Conservation (phyloP, 2,888 invertebrate genomes). For the Gari tellinella region DNA sequence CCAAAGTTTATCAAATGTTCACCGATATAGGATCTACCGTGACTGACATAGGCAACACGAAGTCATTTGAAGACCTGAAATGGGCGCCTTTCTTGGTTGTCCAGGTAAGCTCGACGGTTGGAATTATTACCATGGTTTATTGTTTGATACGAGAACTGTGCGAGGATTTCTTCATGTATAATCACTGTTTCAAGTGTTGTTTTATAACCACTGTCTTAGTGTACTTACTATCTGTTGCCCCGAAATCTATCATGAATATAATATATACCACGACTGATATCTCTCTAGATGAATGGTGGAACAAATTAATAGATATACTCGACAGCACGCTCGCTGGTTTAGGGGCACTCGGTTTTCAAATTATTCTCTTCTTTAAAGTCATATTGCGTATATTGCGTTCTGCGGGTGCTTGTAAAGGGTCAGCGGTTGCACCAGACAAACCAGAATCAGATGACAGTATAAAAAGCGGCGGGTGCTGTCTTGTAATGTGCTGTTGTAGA, state of each 20-base stretch:
- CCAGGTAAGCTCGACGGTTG: constrained; percentile 33
- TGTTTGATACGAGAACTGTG: constrained; percentile 48
- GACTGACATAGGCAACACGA: constrained; percentile 4
- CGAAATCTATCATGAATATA: constrained; percentile 48
- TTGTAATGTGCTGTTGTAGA: too few relatives aligned
- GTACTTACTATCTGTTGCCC: constrained; percentile 35
- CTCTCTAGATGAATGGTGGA: constrained; percentile 32
- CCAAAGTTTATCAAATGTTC: constrained; percentile 40
- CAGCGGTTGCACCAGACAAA: too few relatives aligned
- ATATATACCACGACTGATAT: constrained; percentile 25
- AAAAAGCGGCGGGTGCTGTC: too few relatives aligned
- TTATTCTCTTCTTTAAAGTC: constrained; percentile 36
- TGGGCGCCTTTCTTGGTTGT: constrained; percentile 47
- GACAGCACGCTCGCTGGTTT: constrained; percentile 28
- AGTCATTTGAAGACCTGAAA: constrained; percentile 22
- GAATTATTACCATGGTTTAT: constrained; percentile 26
- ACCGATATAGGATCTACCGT: constrained; percentile 24
- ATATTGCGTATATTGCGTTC: too few relatives aligned
- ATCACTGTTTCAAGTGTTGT: constrained; percentile 42
- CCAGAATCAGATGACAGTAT: too few relatives aligned
- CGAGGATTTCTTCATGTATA: constrained; percentile 47
- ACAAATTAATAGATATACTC: constrained; percentile 22
- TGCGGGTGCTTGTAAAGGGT: too few relatives aligned
- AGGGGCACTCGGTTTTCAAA: constrained; percentile 37
- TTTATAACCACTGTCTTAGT: constrained; percentile 29